Evolutionary conservation across 2,113 vertebrate genomes (phyloP).

Genomic region (Donacobius atricapilla): DNA sequence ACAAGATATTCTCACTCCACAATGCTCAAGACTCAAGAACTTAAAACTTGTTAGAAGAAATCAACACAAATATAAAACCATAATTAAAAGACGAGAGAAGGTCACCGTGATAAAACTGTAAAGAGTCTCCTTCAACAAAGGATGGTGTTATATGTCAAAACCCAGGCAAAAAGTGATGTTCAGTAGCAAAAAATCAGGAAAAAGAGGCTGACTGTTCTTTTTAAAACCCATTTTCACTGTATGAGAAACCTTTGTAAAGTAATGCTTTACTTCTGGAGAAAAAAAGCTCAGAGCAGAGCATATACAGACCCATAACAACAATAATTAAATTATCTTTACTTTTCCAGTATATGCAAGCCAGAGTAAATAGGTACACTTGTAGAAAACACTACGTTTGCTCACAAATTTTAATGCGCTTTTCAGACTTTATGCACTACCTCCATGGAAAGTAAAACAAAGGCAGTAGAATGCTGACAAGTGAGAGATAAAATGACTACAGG

Average conservation of each 20-base stretch:
- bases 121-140: background rate
- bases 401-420: background rate
- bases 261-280: background rate
- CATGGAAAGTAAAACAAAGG: background rate
- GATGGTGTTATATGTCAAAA: background rate
- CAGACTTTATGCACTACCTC: background rate
- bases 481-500: background rate
- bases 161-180: background rate
- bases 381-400: background rate
- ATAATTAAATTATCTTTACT: background rate
- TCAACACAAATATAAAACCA: background rate
- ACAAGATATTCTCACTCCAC: background rate
- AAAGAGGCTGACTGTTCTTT: background rate
- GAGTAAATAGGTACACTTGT: background rate
- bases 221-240: background rate
- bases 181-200: background rate
- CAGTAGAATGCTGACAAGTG: background rate
- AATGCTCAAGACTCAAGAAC: background rate
- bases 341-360: background rate
- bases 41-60: background rate
- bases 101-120: background rate
- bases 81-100: background rate
- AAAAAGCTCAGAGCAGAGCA: background rate
- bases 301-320: background rate
- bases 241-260: background rate